These are phyloP conservation scores for Rhagoletis zephyria DNA, from an alignment of 1,140 invertebrate genomes.

Conservation along the genomic window DNA sequence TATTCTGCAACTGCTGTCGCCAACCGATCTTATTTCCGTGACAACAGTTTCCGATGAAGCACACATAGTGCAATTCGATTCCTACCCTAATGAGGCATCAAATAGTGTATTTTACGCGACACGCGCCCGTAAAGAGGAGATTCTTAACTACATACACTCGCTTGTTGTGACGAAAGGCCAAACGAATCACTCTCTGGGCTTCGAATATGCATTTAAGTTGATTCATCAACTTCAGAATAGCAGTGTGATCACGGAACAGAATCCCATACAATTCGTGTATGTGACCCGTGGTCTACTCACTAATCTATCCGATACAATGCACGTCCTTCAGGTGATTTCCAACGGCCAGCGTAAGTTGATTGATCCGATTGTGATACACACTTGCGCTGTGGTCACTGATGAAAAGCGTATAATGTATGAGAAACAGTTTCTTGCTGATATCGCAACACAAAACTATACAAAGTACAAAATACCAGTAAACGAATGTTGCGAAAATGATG, in stretches of 20 bases:
- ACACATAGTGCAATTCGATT: slow-evolving; percentile 71
- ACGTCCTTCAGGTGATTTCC: slow-evolving; percentile 77
- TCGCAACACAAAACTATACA: slow-evolving; percentile 81
- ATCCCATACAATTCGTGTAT: slow-evolving; percentile 78
- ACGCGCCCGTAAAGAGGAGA: slow-evolving; percentile 73
- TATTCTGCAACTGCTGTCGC: slow-evolving; percentile 70
- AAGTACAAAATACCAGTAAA: slow-evolving; percentile 77
- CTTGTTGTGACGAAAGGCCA: slow-evolving; percentile 60
- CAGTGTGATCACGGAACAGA: slow-evolving; percentile 71
- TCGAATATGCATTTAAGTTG: slow-evolving; percentile 77
- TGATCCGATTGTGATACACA: slow-evolving; percentile 78
- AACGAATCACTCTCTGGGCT: slow-evolving; percentile 79
- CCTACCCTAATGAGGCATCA: slow-evolving; percentile 71
- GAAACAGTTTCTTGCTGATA: slow-evolving; percentile 79
- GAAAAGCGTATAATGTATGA: slow-evolving; percentile 80
- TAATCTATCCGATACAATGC: slow-evolving; percentile 78
- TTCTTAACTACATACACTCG: slow-evolving; percentile 66
- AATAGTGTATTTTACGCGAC: slow-evolving; percentile 74
- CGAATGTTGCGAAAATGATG: slow-evolving; percentile 61
- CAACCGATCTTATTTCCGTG: slow-evolving; percentile 76
- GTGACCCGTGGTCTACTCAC: slow-evolving; percentile 79
- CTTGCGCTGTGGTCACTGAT: slow-evolving; percentile 79
- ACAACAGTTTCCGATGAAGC: slow-evolving; percentile 75
- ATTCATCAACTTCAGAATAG: slow-evolving; percentile 69
- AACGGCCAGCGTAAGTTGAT: slow-evolving; percentile 73